phyloP scores from a whole-genome alignment of 2,113 vertebrate genomes.

The Tenebrosternarchus preto region DNA sequence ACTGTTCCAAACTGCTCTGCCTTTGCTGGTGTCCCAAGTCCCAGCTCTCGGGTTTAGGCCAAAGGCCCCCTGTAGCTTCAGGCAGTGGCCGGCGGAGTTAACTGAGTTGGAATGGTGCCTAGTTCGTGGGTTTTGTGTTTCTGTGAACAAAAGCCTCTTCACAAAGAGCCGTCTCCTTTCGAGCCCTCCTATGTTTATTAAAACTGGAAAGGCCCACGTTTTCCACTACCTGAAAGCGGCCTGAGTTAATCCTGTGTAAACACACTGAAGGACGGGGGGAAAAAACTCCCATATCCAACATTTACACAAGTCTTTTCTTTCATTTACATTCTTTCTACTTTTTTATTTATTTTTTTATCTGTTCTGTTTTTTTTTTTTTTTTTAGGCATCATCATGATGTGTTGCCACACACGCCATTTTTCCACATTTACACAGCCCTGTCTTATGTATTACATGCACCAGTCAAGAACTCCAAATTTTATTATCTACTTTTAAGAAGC shows the following conservation, averaged over 20 bases:
- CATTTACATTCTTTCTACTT: background rate
- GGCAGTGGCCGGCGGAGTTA: conserved; percentile 16
- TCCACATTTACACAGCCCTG: too few species aligned
- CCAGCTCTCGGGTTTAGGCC: background rate
- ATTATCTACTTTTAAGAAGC: background rate
- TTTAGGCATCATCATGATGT: too few species aligned
- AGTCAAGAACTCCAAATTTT: too few species aligned
- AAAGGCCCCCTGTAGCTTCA: conserved; percentile 6
- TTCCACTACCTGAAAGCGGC: conserved; percentile 58
- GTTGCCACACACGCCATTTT: too few species aligned
- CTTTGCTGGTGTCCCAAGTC: background rate
- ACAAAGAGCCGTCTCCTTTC: conserved; percentile 23
- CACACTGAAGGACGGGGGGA: conserved; percentile 28
- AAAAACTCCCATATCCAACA: conserved; percentile 36
- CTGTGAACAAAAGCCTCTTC: conserved; percentile 57
- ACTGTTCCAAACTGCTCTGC: background rate
- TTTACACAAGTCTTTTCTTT: background rate
- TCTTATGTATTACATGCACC: too few species aligned
- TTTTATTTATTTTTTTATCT: too few species aligned
- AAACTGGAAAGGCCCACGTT: conserved; percentile 48
- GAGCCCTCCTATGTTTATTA: conserved; percentile 55
- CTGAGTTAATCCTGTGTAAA: conserved; percentile 56
- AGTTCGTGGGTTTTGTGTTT: conserved; percentile 52
- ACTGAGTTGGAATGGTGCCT: conserved; percentile 36
- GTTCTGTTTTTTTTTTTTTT: too few species aligned